Conservation (phyloP, 2,113 vertebrate genomes). For the Sturnira hondurensis region DNA sequence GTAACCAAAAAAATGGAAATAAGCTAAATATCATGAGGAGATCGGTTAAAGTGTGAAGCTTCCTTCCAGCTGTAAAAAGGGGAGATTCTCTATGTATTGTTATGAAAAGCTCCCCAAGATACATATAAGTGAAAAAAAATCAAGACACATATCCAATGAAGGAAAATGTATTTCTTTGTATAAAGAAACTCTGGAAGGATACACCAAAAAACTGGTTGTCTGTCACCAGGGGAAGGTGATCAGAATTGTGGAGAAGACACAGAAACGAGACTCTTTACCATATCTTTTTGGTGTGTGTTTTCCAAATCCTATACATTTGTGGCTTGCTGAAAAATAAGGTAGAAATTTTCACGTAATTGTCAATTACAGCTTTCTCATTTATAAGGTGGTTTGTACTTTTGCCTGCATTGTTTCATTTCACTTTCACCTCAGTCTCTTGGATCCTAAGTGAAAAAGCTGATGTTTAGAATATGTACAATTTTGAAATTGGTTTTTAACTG, state of each 20-base stretch:
- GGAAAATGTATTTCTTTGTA: neutral
- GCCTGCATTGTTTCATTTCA: neutral
- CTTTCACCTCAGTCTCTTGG: neutral
- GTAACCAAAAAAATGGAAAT: neutral
- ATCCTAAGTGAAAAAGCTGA: constrained; percentile 20
- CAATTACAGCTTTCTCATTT: neutral
- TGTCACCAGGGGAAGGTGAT: neutral
- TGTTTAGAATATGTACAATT: neutral
- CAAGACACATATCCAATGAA: neutral
- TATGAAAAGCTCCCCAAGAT: neutral
- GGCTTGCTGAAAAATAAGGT: neutral
- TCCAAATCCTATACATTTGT: neutral
- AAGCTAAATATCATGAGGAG: neutral
- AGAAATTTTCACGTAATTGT: neutral
- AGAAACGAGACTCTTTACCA: neutral
- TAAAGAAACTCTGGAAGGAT: neutral
- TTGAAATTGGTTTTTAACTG: neutral
- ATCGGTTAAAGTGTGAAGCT: neutral
- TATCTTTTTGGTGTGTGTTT: constrained; percentile 14
- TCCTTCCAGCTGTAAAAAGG: neutral
- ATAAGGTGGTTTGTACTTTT: neutral
- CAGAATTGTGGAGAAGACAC: neutral
- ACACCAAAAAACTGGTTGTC: neutral
- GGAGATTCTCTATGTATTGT: neutral
- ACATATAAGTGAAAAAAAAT: neutral